Conservation (phyloP, 2,888 invertebrate genomes). For the Melanostoma scalare region DNA sequence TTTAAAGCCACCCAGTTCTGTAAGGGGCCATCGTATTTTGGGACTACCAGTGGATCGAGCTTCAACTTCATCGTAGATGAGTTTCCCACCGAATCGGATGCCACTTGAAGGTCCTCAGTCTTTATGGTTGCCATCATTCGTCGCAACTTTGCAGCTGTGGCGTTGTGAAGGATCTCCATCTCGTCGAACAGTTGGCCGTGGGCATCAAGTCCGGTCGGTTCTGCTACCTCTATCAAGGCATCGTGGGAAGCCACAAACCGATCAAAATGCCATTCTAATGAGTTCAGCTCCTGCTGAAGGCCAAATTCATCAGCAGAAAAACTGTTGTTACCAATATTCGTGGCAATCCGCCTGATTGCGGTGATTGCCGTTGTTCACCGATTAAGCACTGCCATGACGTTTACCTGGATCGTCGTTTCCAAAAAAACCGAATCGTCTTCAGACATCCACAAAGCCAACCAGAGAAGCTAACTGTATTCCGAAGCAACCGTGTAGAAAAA, state of each 20-base stretch:
- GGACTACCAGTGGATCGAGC: no score
- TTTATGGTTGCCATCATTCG: background rate
- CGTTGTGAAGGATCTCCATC: background rate
- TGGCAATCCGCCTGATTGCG: constrained; percentile 4
- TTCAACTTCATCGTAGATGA: no score
- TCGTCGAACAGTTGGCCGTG: background rate
- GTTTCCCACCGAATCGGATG: no score
- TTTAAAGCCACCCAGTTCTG: constrained; percentile 31
- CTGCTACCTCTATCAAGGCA: background rate
- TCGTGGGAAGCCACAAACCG: background rate
- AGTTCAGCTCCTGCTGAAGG: background rate
- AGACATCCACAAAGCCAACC: background rate
- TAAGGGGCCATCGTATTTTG: constrained; percentile 1
- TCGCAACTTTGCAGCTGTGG: background rate
- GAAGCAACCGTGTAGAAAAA: no score
- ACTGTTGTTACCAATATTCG: background rate
- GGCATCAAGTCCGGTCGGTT: background rate
- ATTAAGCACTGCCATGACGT: no score
- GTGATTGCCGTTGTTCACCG: background rate
- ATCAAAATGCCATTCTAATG: no score
- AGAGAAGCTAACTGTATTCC: no score
- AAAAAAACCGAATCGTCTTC: background rate
- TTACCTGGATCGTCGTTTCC: background rate
- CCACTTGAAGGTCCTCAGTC: no score
- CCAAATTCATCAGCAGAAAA: no score